Evolutionary conservation across 2,888 invertebrate genomes (phyloP), one percentile per base, ranked within the genome.

Genomic region (Agonopterix arenella): DNA sequence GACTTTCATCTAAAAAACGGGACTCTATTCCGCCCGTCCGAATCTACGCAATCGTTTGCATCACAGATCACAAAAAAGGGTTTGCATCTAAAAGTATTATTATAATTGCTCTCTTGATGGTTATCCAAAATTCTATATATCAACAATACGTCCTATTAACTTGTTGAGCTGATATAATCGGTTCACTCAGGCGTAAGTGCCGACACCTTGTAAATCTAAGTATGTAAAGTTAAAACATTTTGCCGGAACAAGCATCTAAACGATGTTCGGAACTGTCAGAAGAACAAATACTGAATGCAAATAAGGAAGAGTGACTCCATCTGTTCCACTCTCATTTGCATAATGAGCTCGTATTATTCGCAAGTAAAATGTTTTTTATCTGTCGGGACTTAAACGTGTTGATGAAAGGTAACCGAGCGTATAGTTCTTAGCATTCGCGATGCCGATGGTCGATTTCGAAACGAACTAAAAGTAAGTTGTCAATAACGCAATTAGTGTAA

Each of bases 401-500:
- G n/a, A 43, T 11, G 4, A 28, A 16, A 18, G 44, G 16, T 18
- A 11, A 16, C 28, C 28, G 28, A 28, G 44, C 9, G 44, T 44
- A 44, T 10, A 28, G 18, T 44, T 9, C 2, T 36, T 36, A 11
- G 11, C 43, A 8, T 13, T 11, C 43, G 43, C n/a, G n/a, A 40
- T 28, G 11, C 40, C n/a, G 40, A 40, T 45, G 54, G 59, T 60
- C 51, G 60, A 64, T 78, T 79, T 74, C 73, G 75, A 73, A 80
- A 78, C 66, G 62, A 74, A 74, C 74, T 73, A 74, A 76, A 77
- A 70, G 71, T 73, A 68, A 68, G 66, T 75, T 83, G 86, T 86
- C 88, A 88, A 86, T 88, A 88, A 76, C 75, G 82, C 75, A 84
- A 86, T 89, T 85, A 88, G 85, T 77, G 83, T 84, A 79, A 82